A percentile compares a stretch with the other conserved stretches of the same genome.
phyloP scores from a whole-genome alignment of 2,888 invertebrate species.

The Seira ritae region DNA sequence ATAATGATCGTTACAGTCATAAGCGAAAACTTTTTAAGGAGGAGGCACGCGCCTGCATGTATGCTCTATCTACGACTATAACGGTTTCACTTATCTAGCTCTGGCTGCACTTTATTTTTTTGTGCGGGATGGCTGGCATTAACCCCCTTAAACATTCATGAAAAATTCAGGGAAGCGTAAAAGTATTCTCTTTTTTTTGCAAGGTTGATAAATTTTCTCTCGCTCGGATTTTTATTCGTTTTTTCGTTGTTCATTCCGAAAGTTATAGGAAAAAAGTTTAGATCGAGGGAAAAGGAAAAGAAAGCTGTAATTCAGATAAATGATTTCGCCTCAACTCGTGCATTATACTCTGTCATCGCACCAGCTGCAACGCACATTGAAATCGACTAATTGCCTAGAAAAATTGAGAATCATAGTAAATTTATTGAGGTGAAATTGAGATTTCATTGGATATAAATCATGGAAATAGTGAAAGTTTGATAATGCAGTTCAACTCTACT shows the following conservation, averaged over 20 bases:
- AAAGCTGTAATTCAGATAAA: conserved; percentile 48
- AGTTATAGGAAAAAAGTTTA: conserved; percentile 9
- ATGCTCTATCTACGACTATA: too few relatives aligned
- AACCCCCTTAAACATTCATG: too few relatives aligned
- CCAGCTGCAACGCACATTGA: conserved; percentile 50
- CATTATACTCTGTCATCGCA: conserved; percentile 42
- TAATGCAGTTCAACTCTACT: conserved; percentile 27
- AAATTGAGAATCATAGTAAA: conserved; percentile 48
- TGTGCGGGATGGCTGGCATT: too few relatives aligned
- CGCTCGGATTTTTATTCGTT: too few relatives aligned
- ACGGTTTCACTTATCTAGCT: too few relatives aligned
- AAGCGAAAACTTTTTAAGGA: too few relatives aligned
- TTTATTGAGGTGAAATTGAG: conserved; percentile 53
- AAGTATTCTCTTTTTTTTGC: too few relatives aligned
- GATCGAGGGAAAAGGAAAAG: conserved; percentile 1
- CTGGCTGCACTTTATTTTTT: too few relatives aligned
- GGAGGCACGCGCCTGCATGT: too few relatives aligned
- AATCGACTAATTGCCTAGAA: conserved; percentile 55
- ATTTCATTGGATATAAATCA: conserved; percentile 54
- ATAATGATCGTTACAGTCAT: too few relatives aligned
- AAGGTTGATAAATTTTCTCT: too few relatives aligned
- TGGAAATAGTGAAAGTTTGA: conserved; percentile 48
- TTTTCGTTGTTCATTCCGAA: not conserved
- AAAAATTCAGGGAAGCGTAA: too few relatives aligned
- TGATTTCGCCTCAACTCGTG: conserved; percentile 43